Percentiles rank a stretch among this genome's conserved stretches.
Conservation (phyloP, 2,797 vertebrate genomes). For the Sebastes elongatus region DNA sequence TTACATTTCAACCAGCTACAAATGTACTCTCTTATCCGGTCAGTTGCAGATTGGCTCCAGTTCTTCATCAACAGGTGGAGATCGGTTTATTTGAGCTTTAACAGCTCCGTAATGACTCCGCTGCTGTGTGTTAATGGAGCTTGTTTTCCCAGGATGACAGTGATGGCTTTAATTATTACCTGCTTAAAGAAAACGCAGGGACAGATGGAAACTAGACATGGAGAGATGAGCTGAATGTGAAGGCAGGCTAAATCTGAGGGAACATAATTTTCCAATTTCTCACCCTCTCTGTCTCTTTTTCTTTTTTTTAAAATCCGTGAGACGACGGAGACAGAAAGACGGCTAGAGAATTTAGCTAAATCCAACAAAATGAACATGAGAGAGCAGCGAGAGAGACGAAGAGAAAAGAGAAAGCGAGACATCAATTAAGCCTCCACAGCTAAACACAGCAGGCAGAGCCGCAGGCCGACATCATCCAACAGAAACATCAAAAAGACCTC, state of each 20-base stretch:
- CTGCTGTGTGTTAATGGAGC: background rate
- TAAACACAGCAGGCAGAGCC: background rate
- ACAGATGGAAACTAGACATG: background rate
- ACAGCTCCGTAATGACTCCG: background rate
- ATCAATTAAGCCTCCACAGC: background rate
- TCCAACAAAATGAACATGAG: constrained; percentile 9
- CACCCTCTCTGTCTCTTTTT: background rate
- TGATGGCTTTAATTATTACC: constrained; percentile 3
- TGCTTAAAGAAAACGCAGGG: background rate
- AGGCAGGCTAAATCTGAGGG: background rate
- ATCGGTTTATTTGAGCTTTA: background rate
- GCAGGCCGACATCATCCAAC: background rate
- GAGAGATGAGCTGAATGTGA: background rate
- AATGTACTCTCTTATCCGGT: background rate
- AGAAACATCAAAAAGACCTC: background rate
- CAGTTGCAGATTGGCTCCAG: no score
- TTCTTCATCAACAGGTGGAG: background rate
- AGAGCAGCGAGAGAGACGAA: background rate
- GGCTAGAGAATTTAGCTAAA: background rate
- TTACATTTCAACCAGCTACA: background rate
- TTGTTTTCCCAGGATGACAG: constrained; percentile 4
- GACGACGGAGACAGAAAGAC: background rate
- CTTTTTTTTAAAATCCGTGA: background rate
- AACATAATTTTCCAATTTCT: background rate
- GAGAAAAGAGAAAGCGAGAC: background rate